Conservation (phyloP, 2,113 vertebrate genomes). For the Gadus macrocephalus region DNA sequence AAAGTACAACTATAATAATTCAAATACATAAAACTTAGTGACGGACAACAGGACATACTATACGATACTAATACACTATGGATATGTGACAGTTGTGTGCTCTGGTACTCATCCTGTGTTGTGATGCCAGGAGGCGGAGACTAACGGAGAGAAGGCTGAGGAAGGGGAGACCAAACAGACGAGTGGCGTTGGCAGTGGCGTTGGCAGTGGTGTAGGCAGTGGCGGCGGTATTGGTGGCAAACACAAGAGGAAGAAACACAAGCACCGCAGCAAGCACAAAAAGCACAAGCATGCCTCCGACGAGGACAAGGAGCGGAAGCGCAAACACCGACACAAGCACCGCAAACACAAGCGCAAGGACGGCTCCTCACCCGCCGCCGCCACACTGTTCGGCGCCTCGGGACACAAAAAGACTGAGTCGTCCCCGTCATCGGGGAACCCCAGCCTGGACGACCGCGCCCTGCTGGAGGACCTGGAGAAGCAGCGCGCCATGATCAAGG, state of each 20-base stretch:
- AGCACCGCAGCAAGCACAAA: slow-evolving; percentile 98
- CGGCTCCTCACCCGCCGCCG: slow-evolving; percentile 41
- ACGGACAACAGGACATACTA: not conserved
- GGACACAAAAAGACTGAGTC: slow-evolving; percentile 76
- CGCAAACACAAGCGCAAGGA: slow-evolving; percentile 97
- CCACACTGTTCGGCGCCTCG: slow-evolving; percentile 35
- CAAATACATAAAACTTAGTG: not conserved
- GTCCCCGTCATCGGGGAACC: slow-evolving; percentile 85
- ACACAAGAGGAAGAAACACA: slow-evolving; percentile 99
- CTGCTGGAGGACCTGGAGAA: slow-evolving; percentile 97
- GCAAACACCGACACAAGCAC: slow-evolving; percentile 94
- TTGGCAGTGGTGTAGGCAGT: slow-evolving; percentile 25
- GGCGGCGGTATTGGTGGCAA: slow-evolving; percentile 68
- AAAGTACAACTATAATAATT: too few species aligned
- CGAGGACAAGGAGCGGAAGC: slow-evolving; percentile 91
- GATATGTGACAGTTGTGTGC: not conserved
- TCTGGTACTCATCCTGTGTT: not conserved
- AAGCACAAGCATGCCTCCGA: slow-evolving; percentile 94
- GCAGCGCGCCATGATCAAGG: slow-evolving; percentile 96
- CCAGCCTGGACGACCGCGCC: slow-evolving; percentile 92
- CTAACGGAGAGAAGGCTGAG: slow-evolving; percentile 77
- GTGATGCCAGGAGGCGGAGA: slow-evolving; percentile 65
- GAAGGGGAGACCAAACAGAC: slow-evolving; percentile 80
- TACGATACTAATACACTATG: not conserved
- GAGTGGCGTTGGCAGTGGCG: slow-evolving; percentile 26